Evolutionary conservation across 2,797 vertebrate genomes (phyloP).

Genomic region (Ispidina picta): DNA sequence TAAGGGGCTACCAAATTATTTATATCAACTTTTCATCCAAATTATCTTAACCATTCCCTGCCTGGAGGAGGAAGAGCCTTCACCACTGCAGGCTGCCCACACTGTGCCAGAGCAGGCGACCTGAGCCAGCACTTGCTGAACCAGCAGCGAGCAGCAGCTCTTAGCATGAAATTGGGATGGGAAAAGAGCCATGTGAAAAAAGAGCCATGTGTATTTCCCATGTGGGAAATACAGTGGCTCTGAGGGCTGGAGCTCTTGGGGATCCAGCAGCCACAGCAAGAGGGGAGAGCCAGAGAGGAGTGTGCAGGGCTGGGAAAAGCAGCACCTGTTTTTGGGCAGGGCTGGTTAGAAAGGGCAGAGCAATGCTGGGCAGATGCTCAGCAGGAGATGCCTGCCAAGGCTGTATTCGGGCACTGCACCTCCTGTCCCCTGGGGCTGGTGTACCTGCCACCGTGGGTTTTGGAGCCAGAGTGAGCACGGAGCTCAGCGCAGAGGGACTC

Average conservation of each 20-base stretch:
- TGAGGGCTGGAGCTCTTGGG: background rate
- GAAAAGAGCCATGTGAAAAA: background rate
- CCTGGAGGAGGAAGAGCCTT: background rate
- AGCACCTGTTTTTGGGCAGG: background rate
- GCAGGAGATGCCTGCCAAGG: background rate
- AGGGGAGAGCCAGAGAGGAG: background rate
- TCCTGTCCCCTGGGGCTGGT: background rate
- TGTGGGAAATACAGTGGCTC: background rate
- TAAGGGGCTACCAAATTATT: conserved; percentile 39
- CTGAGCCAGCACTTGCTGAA: background rate
- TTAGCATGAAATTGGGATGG: background rate
- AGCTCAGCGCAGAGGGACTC: background rate
- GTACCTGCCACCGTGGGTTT: background rate
- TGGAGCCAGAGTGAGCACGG: background rate
- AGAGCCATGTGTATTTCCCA: no score
- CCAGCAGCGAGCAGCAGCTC: background rate
- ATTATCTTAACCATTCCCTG: background rate
- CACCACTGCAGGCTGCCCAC: fast-evolving
- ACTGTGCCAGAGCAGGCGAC: background rate
- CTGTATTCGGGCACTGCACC: background rate
- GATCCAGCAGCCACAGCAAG: background rate
- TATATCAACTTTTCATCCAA: conserved; percentile 16
- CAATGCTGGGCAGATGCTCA: background rate
- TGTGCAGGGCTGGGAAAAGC: background rate
- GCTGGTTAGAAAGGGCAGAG: background rate